phyloP scores from a whole-genome alignment of 2,888 invertebrate genomes.

The Tillus elongatus region DNA sequence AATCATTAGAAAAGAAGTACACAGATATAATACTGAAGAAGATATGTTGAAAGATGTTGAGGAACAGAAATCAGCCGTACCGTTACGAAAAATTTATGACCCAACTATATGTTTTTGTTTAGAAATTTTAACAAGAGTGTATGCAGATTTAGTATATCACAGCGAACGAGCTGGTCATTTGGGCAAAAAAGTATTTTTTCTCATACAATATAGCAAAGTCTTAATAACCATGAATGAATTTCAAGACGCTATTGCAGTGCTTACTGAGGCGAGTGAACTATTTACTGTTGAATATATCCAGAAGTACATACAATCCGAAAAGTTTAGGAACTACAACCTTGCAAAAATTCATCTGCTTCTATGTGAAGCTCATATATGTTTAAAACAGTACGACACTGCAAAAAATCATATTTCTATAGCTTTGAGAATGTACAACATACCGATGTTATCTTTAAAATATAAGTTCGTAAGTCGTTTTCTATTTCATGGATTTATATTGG shows the following conservation, averaged over 20 bases:
- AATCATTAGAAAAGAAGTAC: slow-evolving; percentile 5
- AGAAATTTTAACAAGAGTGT: slow-evolving; percentile 25
- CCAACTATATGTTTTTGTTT: slow-evolving; percentile 27
- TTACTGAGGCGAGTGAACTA: slow-evolving; percentile 25
- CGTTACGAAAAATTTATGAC: slow-evolving; percentile 24
- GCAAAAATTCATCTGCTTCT: slow-evolving; percentile 17
- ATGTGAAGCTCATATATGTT: slow-evolving; percentile 22
- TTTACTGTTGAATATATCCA: slow-evolving; percentile 22
- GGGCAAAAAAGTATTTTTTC: slow-evolving; percentile 30
- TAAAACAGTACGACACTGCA: slow-evolving; percentile 21
- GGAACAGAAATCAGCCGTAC: not conserved
- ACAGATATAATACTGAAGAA: slow-evolving; percentile 10
- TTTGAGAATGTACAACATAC: slow-evolving; percentile 28
- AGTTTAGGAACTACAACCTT: slow-evolving; percentile 11
- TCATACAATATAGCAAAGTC: slow-evolving; percentile 34
- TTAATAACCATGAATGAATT: slow-evolving; percentile 31
- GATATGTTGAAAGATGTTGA: slow-evolving; percentile 12
- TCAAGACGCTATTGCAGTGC: slow-evolving; percentile 29
- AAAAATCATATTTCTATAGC: slow-evolving; percentile 25
- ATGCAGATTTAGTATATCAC: slow-evolving; percentile 24
- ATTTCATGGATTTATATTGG: not conserved
- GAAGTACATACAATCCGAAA: slow-evolving; percentile 1
- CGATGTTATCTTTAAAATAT: slow-evolving; percentile 23
- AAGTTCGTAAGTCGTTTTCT: slow-evolving; percentile 13
- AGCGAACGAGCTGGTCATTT: slow-evolving; percentile 23